Evolutionary conservation across 1,140 invertebrate species (phyloP), one percentile per base, ranked within the genome.

Genomic region (Macrosteles quadrilineatus): DNA sequence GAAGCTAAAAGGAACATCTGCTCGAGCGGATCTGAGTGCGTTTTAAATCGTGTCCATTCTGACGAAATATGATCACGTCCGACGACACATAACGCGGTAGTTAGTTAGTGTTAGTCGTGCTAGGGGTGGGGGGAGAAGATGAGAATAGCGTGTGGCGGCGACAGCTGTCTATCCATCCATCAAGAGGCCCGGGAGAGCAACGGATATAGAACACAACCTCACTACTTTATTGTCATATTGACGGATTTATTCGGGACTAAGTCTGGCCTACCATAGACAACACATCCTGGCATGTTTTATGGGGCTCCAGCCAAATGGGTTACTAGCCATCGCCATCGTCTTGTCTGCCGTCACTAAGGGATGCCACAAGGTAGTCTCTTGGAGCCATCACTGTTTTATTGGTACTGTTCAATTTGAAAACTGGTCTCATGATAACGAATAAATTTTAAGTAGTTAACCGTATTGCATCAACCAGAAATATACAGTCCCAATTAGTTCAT

Each of bases 221-320:
- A 21, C 23, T 43, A 43, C 63, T 66, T 66, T 66, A 66, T 66
- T 66, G 63, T 66, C 40, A 66, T 43, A 66, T 66, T 66, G 63
- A 66, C 32, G 40, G 32, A 66, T 66, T 66, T 66, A 66, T 66
- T 66, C 36, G 32, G 63, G 9, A 23, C 40, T 66, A 66, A 59
- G 55, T 59, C 55, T 59, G 27, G 55, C 55, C 47, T 50, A 50
- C 47, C 47, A 50, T 50, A 59, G 55, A 59, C 55, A 59, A 25
- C 27, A 59, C 55, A 59, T 59, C 55, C 55, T 59, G 55, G 27
- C 55, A 59, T 59, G 55, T 29, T 23, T 59, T 12, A 14, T 25
- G 27, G 21, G 27, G 14, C 14, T 29, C 55, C 23, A 23, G 55
- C 55, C 55, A 59, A 59, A 59, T 59, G 55, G 2, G 25, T 30